Conservation (phyloP, 2,113 vertebrate genomes). For the Epinephelus cyanopodus region DNA sequence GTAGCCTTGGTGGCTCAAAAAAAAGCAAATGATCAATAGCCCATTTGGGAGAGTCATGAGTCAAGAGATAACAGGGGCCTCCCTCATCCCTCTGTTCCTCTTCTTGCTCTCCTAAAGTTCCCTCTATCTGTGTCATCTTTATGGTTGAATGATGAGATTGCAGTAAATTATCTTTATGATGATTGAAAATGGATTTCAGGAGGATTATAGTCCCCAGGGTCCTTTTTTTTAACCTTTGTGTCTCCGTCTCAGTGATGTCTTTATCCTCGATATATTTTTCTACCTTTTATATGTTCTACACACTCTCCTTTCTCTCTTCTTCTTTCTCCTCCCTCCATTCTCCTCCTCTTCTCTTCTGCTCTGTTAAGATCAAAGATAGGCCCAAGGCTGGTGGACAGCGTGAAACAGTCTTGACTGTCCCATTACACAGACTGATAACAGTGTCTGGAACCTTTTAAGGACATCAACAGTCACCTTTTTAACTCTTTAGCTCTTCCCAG, state of each 20-base stretch:
- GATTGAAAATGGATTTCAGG: conserved; percentile 7
- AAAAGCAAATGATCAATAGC: conserved; percentile 24
- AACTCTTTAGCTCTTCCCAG: no score
- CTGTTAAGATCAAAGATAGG: conserved; percentile 66
- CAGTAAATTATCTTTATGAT: conserved; percentile 4
- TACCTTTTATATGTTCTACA: neutral
- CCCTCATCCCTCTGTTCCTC: neutral
- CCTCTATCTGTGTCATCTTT: conserved; percentile 7
- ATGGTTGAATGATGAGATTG: conserved; percentile 11
- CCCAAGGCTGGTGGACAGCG: conserved; percentile 55
- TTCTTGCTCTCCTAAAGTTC: neutral
- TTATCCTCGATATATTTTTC: conserved; percentile 9
- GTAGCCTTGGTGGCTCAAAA: conserved; percentile 8
- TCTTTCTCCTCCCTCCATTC: neutral
- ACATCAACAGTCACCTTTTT: neutral
- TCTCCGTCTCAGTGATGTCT: conserved; percentile 18
- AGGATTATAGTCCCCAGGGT: neutral
- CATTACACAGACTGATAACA: conserved; percentile 28
- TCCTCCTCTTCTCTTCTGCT: conserved; percentile 31
- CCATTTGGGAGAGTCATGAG: neutral
- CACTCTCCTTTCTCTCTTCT: neutral
- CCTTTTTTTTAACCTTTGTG: neutral
- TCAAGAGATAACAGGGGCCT: conserved; percentile 26
- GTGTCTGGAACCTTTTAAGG: conserved; percentile 41
- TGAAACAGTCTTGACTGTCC: conserved; percentile 48